Percentiles rank a stretch among this genome's conserved stretches.
These are phyloP conservation scores for Atherinosoma microstoma DNA, from an alignment of 2,797 vertebrate genomes.

Conservation along the genomic window DNA sequence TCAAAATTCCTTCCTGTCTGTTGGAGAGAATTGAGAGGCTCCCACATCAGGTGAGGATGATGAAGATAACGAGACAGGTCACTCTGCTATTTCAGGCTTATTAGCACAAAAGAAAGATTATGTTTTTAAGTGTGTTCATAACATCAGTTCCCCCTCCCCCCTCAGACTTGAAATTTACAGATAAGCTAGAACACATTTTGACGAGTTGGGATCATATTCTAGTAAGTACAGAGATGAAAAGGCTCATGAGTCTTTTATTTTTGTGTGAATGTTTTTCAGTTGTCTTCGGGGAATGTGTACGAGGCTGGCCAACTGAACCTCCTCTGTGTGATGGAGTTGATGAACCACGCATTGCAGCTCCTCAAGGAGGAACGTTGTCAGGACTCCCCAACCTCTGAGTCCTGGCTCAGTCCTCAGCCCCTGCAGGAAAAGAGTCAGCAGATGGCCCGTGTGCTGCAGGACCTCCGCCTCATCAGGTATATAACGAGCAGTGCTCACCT, in stretches of 20 bases:
- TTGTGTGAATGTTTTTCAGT: constrained; percentile 64
- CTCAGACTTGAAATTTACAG: neutral
- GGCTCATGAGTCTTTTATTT: neutral
- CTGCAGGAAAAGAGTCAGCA: constrained; percentile 71
- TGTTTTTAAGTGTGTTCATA: neutral
- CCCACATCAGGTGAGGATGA: constrained; percentile 78
- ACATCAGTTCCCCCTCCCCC: neutral
- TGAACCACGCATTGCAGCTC: constrained; percentile 84
- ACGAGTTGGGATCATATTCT: neutral
- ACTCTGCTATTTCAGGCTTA: neutral
- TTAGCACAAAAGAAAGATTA: neutral
- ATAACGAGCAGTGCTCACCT: rapidly evolving
- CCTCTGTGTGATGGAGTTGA: constrained; percentile 85
- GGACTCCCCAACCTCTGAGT: constrained; percentile 27
- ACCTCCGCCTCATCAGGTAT: constrained; percentile 83
- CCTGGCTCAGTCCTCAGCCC: constrained; percentile 55
- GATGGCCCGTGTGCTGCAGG: constrained; percentile 68
- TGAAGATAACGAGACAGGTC: neutral
- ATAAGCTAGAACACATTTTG: neutral
- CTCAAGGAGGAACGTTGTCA: constrained; percentile 76
- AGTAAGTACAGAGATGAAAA: neutral
- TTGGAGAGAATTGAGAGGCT: constrained; percentile 80
- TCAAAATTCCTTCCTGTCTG: constrained; percentile 84
- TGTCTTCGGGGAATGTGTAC: constrained; percentile 83
- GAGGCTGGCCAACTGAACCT: constrained; percentile 87